Evolutionary conservation across 2,888 invertebrate species (phyloP).

Genomic region (Meiosimyza platycephala): DNA sequence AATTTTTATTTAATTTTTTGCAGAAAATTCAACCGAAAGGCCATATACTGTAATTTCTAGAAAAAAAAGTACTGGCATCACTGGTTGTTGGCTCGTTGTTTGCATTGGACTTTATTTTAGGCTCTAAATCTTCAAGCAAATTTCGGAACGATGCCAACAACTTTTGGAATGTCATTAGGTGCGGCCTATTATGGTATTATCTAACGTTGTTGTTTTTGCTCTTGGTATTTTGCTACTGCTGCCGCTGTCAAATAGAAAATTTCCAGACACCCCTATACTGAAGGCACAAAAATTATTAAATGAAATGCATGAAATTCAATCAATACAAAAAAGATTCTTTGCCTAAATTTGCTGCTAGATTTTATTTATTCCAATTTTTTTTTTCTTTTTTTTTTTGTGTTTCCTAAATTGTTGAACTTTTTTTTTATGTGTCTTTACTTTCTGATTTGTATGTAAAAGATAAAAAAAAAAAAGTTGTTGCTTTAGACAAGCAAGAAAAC

Average conservation of each 20-base stretch:
- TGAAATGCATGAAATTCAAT: conserved; percentile 27
- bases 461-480: neutral
- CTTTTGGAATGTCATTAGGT: conserved; percentile 59
- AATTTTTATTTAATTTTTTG: no score
- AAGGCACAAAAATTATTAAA: conserved; percentile 7
- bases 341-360: neutral
- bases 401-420: no score
- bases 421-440: no score
- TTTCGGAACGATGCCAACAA: conserved; percentile 45
- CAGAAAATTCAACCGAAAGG: no score
- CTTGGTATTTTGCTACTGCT: no score
- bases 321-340: neutral
- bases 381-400: no score
- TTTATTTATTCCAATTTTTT: no score
- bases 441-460: no score
- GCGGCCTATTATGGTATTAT: conserved; percentile 57
- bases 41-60: no score
- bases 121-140: neutral
- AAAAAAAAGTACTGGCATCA: no score
- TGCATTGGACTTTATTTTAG: neutral
- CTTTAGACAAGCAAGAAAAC: no score
- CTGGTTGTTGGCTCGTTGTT: neutral
- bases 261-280: neutral
- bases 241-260: neutral
- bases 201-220: conserved; percentile 34